A percentile compares a stretch with the other conserved stretches of the same genome.
phyloP scores from a whole-genome alignment of 1,140 invertebrate species.

The Aphidius gifuensis region DNA sequence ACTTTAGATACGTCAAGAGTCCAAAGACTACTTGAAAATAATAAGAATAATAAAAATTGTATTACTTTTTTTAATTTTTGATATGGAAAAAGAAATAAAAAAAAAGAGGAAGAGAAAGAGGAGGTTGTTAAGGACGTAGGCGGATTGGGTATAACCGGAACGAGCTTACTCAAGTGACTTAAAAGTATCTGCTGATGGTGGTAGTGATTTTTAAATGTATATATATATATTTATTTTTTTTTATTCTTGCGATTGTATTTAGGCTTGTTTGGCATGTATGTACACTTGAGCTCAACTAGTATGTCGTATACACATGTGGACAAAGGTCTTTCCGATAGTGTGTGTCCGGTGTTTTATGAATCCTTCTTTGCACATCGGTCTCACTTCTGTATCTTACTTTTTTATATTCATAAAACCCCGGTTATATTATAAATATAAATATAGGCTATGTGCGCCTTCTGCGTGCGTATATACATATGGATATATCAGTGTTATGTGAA shows the following conservation, averaged over 20 bases:
- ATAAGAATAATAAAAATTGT: too few species aligned
- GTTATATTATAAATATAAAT: not conserved
- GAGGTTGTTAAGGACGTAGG: not conserved
- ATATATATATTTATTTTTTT: not conserved
- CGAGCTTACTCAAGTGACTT: constrained; percentile 6
- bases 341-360: constrained; percentile 44
- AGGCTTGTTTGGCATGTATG: not conserved
- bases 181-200: not conserved
- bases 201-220: not conserved
- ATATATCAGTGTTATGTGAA: not conserved
- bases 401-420: not conserved
- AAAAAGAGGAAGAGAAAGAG: not conserved
- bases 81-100: not conserved
- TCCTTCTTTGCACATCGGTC: constrained; percentile 30
- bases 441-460: not conserved
- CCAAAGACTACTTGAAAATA: too few species aligned
- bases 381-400: constrained; percentile 10
- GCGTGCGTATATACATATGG: not conserved
- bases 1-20: too few species aligned
- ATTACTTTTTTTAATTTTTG: too few species aligned
- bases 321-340: too few species aligned
- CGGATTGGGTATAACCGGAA: constrained; percentile 1
- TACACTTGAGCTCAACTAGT: too few species aligned
- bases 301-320: too few species aligned
- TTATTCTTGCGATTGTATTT: not conserved